Evolutionary conservation across 2,113 vertebrate genomes (phyloP), one percentile per base, ranked within the genome.

Genomic region (Isichthys henryi): DNA sequence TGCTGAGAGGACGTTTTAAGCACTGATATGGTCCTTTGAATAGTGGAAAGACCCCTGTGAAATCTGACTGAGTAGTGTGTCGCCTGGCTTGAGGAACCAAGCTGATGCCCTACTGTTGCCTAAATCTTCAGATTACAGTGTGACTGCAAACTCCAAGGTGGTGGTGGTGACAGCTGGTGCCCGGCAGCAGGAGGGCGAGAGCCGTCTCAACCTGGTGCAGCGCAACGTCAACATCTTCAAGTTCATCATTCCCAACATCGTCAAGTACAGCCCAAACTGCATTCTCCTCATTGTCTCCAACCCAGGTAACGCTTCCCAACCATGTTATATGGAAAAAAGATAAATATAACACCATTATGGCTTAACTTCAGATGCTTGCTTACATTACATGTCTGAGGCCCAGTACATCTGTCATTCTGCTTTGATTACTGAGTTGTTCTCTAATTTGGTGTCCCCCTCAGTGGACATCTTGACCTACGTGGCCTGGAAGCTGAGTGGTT

Each of bases 211-310:
- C 93, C 87, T 99, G 95, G 98, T 99, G 83, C 98, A 99, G 95
- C 97, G 98, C 88, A 99, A 99, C 0, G 98, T 99, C 91, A 98
- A 99, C 93, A 99, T 99, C 96, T 99, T 99, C 93, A 99, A 99
- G 94, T 98, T 98, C 94, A 99, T 99, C 96, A 98, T 99, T 97
- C 98, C 98, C 90, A 98, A 97, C 62, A 94, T 99, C 8, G 98
- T 99, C 88, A 99, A 99, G 94, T 97, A 99, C 95, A 99, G 98
- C 90, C 98, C 98, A 62, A 93, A 99, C 94, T 97, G 97, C 95
- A 98, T 97, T 93, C 94, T 99, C 89, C 95, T 99, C 91, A 94
- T 99, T 58, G 98, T 99, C 86, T 99, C 98, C 80, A 99, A 99
- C 94, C 98, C 98, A 95, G 98, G 98, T 99, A 85, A 95, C 13